A percentile compares a stretch with the other conserved stretches of the same genome.
Evolutionary conservation across 2,888 invertebrate genomes (phyloP).

Genomic region (Nowickia ferox): DNA sequence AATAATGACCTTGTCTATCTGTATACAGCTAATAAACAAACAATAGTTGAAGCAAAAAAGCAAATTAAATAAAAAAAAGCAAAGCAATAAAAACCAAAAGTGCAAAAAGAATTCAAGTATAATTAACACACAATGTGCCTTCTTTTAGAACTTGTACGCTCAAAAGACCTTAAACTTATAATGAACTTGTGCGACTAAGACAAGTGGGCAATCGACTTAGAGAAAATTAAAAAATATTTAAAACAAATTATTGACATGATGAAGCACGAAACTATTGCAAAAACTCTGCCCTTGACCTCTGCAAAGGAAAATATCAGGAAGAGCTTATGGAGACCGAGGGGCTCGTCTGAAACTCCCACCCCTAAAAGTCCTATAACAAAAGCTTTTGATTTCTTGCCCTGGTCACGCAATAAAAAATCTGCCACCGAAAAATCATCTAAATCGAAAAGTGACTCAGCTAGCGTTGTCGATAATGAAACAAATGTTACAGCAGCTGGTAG

Average conservation of each 20-base stretch:
- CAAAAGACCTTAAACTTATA: constrained; percentile 47
- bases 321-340: constrained; percentile 71
- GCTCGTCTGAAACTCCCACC: constrained; percentile 59
- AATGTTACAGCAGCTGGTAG: not conserved
- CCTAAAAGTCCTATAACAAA: constrained; percentile 81
- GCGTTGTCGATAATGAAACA: not conserved
- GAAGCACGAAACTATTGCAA: constrained; percentile 78
- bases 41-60: constrained; percentile 3
- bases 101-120: not conserved
- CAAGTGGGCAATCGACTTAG: not conserved
- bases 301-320: constrained; percentile 53
- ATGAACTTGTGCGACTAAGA: constrained; percentile 23
- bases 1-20: constrained; percentile 48
- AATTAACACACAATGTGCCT: constrained; percentile 22
- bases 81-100: not conserved
- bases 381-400: constrained; percentile 82
- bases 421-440: constrained; percentile 51
- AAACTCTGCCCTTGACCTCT: constrained; percentile 70
- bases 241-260: constrained; percentile 72
- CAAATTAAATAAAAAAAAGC: not conserved
- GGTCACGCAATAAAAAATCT: constrained; percentile 79
- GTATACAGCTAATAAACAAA: constrained; percentile 21
- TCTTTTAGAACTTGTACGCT: not conserved
- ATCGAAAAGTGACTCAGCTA: constrained; percentile 28
- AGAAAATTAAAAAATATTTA: not conserved